Evolutionary conservation across 2,113 vertebrate species (phyloP).

Genomic region (Oreochromis spilurus): DNA sequence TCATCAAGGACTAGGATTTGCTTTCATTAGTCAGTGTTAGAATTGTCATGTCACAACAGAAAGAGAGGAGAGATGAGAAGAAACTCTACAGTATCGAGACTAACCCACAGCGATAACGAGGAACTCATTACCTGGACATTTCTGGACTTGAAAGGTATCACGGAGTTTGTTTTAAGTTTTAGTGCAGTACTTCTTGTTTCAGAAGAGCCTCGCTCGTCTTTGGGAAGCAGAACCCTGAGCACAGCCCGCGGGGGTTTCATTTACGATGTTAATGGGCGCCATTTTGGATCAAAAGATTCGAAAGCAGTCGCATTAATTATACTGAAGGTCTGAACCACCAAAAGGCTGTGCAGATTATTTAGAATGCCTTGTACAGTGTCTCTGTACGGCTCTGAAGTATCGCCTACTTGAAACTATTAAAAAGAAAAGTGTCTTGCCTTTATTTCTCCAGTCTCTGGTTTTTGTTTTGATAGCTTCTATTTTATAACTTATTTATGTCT

Average conservation of each 20-base stretch:
- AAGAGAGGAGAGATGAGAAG: background rate
- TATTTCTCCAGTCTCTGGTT: constrained; percentile 68
- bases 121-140: background rate
- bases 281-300: constrained; percentile 18
- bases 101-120: background rate
- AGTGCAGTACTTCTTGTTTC: background rate
- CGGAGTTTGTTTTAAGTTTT: background rate
- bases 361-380: constrained; percentile 21
- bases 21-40: constrained; percentile 31
- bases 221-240: background rate
- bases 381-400: constrained; percentile 57
- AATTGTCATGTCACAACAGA: constrained; percentile 33
- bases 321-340: constrained; percentile 8
- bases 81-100: background rate
- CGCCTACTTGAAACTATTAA: constrained; percentile 91
- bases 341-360: background rate
- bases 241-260: constrained; percentile 32
- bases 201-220: background rate
- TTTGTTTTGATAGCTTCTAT: constrained; percentile 69
- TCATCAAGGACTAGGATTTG: background rate
- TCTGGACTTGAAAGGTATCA: constrained; percentile 12
- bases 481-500: constrained; percentile 81
- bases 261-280: background rate
- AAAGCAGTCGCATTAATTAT: background rate
- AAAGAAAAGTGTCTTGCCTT: constrained; percentile 76